Base-by-base conservation (phyloP, 2,113 vertebrate genomes). In the Porphyrio hochstetteri region DNA sequence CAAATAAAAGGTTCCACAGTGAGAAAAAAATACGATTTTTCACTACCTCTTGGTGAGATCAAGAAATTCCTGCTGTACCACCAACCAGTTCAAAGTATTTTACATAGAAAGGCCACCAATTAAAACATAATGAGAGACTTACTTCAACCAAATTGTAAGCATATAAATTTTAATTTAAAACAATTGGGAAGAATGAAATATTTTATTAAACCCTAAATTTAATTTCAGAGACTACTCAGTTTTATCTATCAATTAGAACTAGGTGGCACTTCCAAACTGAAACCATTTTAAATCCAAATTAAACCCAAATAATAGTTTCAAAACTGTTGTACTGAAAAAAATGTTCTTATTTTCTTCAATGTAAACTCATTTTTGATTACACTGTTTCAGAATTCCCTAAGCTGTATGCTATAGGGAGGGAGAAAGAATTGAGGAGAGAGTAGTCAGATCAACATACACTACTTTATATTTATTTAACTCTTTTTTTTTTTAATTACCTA, bases 401-500 rank as follows among this genome's bases (percentile, higher is more conserved):
- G 5, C 7, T 44, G 24, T 35, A 56, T 35, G 23, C 8, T 71
- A 38, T 3, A 36, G 5, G 11, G 25, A 81, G 16, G 17, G 11
- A 50, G 65, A 61, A 57, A 67, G 56, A 88, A 77, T 0, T 52
- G 10, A 5, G 29, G 12, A 65, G 10, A 5, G 17, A 50, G 35
- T 6, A 55, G 70, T 44, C 23, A 59, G 44, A 2, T 65, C 61
- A 53, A 38, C 31, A 35, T 16, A 61, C 4, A 50, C 2, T 42
- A 16, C 14, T 63, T 38, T 42, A 40, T 27, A 2, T 53, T 77
- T 38, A 71, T 50, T 64, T 84, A 44, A 61, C 9, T 38, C 2
- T 61, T 33, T 78, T 56, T 69, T 27, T 52, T 53, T 53, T 15
- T 19, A 84, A 90, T 98, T 96, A 98, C 98, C 78, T 96, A 98